A percentile compares a stretch with the other conserved stretches of the same genome.
Conservation (phyloP, 37 sponge, comb jelly and placozoan genomes). For the Amphimedon queenslandica region DNA sequence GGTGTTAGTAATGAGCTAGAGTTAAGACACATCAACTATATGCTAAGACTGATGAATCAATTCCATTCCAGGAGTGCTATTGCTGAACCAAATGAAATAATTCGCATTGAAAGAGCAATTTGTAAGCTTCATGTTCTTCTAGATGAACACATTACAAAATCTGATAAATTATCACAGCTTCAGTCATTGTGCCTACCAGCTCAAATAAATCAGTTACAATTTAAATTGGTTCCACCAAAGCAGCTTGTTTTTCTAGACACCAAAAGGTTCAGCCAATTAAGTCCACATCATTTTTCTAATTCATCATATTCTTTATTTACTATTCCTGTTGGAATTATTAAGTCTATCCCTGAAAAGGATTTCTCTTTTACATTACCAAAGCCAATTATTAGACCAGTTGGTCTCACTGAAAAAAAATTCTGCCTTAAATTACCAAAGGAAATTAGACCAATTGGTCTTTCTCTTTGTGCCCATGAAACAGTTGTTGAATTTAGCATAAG, state of each 20-base stretch:
- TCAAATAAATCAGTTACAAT: neutral
- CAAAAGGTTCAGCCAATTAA: neutral
- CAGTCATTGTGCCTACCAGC: neutral
- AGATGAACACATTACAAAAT: neutral
- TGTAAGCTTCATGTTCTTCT: neutral
- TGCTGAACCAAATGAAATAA: constrained; percentile 28
- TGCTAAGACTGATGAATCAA: neutral
- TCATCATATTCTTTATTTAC: neutral
- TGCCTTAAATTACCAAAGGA: constrained; percentile 20
- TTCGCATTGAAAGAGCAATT: neutral
- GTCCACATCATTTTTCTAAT: neutral
- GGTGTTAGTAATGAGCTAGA: neutral
- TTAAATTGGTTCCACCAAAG: neutral
- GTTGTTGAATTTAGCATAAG: constrained; percentile 1
- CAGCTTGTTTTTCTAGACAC: neutral
- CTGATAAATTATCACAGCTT: neutral
- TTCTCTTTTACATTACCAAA: no score
- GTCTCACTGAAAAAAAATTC: neutral
- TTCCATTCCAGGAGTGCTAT: neutral
- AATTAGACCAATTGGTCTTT: constrained; percentile 22
- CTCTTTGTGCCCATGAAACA: neutral
- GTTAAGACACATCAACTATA: neutral
- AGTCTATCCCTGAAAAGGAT: neutral
- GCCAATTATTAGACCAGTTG: no score
- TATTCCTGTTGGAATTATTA: neutral